Conservation (phyloP, 2,797 vertebrate species). For the Accipiter superciliosus region DNA sequence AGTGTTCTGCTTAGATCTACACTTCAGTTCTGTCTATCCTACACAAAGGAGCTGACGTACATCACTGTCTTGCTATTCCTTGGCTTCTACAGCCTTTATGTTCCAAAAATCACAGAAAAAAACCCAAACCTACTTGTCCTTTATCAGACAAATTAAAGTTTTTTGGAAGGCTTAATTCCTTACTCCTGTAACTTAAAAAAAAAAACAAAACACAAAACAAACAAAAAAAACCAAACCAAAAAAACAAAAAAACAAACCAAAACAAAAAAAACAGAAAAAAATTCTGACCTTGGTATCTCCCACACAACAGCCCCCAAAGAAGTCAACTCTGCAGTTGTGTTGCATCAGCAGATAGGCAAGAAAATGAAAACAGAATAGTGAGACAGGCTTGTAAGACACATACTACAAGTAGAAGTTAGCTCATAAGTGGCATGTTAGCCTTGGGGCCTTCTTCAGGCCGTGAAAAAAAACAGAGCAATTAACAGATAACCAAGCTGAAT, state of each 20-base stretch:
- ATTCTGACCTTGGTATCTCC: neutral
- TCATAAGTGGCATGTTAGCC: neutral
- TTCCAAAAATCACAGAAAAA: neutral
- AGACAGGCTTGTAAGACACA: neutral
- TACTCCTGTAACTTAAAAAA: neutral
- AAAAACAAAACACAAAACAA: neutral
- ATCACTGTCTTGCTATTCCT: neutral
- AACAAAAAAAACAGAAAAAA: neutral
- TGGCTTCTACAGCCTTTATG: neutral
- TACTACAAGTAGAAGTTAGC: neutral
- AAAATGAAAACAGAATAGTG: neutral
- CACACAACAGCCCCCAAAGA: neutral
- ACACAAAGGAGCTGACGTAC: fast-evolving
- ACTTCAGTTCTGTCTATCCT: neutral
- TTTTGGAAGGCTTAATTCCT: neutral
- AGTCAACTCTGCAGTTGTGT: neutral
- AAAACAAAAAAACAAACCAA: neutral
- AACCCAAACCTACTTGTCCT: neutral
- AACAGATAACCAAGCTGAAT: slow-evolving; percentile 10
- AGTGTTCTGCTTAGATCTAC: neutral
- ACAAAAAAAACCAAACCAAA: neutral
- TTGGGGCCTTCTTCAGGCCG: neutral
- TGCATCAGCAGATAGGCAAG: neutral
- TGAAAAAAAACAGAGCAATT: slow-evolving; percentile 36
- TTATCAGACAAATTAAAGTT: neutral